These are phyloP conservation scores for Brassicogethes aeneus DNA, from an alignment of 2,888 invertebrate species.

Conservation along the genomic window DNA sequence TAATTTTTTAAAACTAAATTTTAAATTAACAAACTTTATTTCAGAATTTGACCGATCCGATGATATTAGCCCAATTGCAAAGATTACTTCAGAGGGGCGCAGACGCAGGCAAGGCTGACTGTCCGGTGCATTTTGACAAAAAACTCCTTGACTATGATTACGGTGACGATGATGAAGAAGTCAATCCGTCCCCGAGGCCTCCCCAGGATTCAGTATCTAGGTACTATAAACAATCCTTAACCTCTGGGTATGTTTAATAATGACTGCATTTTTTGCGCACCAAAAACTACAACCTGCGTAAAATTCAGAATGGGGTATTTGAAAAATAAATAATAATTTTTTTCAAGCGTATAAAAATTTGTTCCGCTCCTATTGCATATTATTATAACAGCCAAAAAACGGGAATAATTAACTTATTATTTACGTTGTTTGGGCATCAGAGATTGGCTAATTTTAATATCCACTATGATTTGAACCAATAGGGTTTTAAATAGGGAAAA, in stretches of 20 bases:
- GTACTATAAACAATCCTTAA: conserved; percentile 11
- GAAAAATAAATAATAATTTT: no score
- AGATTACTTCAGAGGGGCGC: conserved; percentile 45
- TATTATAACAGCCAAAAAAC: no score
- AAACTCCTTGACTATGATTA: conserved; percentile 87
- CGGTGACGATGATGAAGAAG: conserved; percentile 84
- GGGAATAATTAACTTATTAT: no score
- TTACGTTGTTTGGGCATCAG: no score
- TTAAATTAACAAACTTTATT: conserved; percentile 11
- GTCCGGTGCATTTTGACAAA: conserved; percentile 66
- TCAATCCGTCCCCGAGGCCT: conserved; percentile 42
- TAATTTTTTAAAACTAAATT: no score
- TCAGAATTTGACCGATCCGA: conserved; percentile 33
- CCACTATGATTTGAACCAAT: no score
- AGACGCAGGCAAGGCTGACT: conserved; percentile 35
- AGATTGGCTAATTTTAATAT: no score
- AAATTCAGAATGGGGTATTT: no score
- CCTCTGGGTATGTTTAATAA: background rate
- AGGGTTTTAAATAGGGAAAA: no score
- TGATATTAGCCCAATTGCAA: conserved; percentile 49
- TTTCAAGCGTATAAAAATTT: no score
- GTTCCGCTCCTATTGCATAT: no score
- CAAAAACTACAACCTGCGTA: no score
- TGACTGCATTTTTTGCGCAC: background rate
- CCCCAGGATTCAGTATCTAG: conserved; percentile 29